Evolutionary conservation across 2,888 invertebrate species (phyloP), one percentile per base, ranked within the genome.

Genomic region (Epinotia ramella): DNA sequence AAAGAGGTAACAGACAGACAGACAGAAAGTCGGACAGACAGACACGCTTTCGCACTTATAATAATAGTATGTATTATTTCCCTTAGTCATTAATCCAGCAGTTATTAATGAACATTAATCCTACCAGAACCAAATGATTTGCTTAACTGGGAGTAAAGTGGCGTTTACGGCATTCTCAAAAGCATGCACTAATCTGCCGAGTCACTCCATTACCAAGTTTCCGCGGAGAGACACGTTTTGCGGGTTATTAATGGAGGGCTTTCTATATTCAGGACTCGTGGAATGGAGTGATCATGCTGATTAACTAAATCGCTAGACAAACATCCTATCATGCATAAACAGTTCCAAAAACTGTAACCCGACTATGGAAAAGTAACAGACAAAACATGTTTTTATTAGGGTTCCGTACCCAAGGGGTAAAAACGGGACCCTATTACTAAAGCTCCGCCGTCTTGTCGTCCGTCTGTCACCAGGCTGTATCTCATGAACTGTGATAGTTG

Each of bases 201-300:
- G 49, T 65, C 70, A 75, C 62, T 62, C 66, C 65, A 70, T 75
- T 70, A 64, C 70, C 33, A 53, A 75, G 63, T 75, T 75, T 69
- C 70, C 49, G 33, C 40, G 40, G 60, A 71, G 65, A 71, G 75
- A 75, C 75, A 53, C 65, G 20, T 59, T 75, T 65, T 65, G 18
- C 65, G 71, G 59, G 70, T 71, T 71, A 65, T 66, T 49, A 75
- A 75, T 75, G 75, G 53, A 56, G 67, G 28, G 28, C 57, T 70
- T 71, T 75, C 53, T 57, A 65, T 57, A 57, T 57, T 49, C 46
- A 57, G n/a, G 59, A 46, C 24, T 33, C 60, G 33, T 60, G 33
- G 33, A 13, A 9, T 12, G n/a, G 3, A 69, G 69, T 60, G 28
- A n/a, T n/a, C n/a, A 53, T n/a, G 12, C 57, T 59, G 44, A 68